Base-by-base conservation (phyloP, 2,888 invertebrate genomes). In the Glyphotaelius pellucidus region DNA sequence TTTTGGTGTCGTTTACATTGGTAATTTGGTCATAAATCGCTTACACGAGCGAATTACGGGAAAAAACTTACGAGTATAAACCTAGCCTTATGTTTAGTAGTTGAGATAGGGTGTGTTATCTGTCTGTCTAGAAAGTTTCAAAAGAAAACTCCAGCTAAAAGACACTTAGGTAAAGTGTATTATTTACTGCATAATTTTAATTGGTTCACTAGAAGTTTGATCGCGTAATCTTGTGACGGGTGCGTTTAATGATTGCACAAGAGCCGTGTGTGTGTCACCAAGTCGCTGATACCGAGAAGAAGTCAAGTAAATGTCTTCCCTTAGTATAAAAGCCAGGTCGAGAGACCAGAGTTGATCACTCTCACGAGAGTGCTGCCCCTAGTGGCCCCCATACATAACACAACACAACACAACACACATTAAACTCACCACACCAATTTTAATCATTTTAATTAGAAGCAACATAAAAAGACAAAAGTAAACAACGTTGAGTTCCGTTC, bases 351-450 rank as follows among this genome's bases (percentile, higher is more conserved):
- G 52, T 52, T 25, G 67, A 52, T 52, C 87, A 87, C 87, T 87
- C 87, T 52, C 32, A 15, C 31, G 87, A 87, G 87, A 87, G 87
- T 87, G 87, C 32, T 32, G 87, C 87, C 87, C 87, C 31, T 52
- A 38, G 87, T 67, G 87, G 87, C 87, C 67, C 42, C 86, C 38
- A 32, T 35, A 38, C 86, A 15, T 7, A 52, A 31, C 52, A 14
- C 87, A 67, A 30, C 52, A 14, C 25, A 31, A 87, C 30, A 30
- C 19, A 87, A 30, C 52, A 87, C 31, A 31, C 25, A 87, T 42
- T 35, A 7, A 87, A 87, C 87, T 19, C 87, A 14, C 31, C 30
- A 87, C 30, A 87, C 30, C 32, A 87, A 87, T 52, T 86, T 42
- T 14, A 38, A 67, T 15, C 31, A 67, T 30, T 52, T n/a, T 87